Conservation (phyloP, 2,797 vertebrate species). For the Ctenopoma multispine region DNA sequence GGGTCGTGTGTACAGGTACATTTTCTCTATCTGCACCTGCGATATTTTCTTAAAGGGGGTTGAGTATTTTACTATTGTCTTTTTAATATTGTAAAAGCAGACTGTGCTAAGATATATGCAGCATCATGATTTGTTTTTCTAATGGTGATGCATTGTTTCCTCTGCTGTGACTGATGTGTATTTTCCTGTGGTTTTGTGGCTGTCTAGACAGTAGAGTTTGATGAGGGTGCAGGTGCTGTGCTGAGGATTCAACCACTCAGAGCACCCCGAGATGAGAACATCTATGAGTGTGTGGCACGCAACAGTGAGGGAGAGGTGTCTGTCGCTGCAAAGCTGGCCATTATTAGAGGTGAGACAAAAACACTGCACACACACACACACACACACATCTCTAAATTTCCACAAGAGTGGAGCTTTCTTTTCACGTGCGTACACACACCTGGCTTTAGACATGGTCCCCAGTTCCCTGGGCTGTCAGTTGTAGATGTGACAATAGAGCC, state of each 20-base stretch:
- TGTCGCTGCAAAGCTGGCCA: constrained; percentile 94
- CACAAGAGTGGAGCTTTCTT: constrained; percentile 31
- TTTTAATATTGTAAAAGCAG: constrained; percentile 8
- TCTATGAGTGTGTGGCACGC: constrained; percentile 95
- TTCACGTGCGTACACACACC: constrained; percentile 24
- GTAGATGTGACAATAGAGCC: constrained; percentile 62
- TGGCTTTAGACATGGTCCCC: constrained; percentile 25
- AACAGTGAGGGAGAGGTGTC: constrained; percentile 91
- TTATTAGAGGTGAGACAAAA: constrained; percentile 91
- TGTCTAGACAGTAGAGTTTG: constrained; percentile 94
- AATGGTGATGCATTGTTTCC: neutral
- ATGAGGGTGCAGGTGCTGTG: constrained; percentile 94
- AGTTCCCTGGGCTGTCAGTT: constrained; percentile 49
- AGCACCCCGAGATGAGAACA: constrained; percentile 94
- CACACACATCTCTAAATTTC: constrained; percentile 5
- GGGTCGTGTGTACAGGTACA: constrained; percentile 38
- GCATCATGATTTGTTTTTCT: neutral
- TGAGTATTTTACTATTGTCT: constrained; percentile 12
- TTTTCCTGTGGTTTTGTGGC: constrained; percentile 48
- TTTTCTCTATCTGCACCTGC: constrained; percentile 39
- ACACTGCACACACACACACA: neutral
- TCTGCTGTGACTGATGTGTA: constrained; percentile 44
- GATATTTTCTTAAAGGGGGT: constrained; percentile 7
- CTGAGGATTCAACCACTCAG: constrained; percentile 96
- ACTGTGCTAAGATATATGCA: neutral